Conservation (phyloP, 2,888 invertebrate genomes). For the Apamea anceps region DNA sequence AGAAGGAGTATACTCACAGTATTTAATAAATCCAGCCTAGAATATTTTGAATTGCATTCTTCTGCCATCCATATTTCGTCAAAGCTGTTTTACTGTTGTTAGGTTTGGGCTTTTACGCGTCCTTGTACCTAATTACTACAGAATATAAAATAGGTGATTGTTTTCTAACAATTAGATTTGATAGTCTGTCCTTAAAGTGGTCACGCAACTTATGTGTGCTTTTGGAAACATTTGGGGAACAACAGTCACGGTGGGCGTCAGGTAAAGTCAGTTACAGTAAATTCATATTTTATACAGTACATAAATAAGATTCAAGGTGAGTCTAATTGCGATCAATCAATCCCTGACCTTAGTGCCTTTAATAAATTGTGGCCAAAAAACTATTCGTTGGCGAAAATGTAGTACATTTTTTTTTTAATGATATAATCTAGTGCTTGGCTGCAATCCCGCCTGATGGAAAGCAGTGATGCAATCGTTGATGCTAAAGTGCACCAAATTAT, state of each 20-base stretch:
- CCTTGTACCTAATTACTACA: not conserved
- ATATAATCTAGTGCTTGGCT: too few species aligned
- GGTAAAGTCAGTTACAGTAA: not conserved
- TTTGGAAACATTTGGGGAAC: not conserved
- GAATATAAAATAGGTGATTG: not conserved
- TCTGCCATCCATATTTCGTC: not conserved
- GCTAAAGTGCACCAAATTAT: too few species aligned
- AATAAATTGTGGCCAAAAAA: slow-evolving; percentile 6
- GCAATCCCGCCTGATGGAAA: too few species aligned
- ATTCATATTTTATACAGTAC: not conserved
- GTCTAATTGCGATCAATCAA: slow-evolving; percentile 10
- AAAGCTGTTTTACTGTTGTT: not conserved
- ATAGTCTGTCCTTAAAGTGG: slow-evolving; percentile 9
- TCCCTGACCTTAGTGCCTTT: not conserved
- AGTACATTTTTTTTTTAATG: too few species aligned
- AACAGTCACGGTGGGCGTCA: not conserved
- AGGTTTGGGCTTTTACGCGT: not conserved
- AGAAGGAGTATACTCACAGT: not conserved
- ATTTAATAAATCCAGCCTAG: not conserved
- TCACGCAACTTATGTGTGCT: slow-evolving; percentile 13
- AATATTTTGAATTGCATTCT: not conserved
- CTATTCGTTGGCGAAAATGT: slow-evolving; percentile 29
- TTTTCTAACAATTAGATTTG: not conserved
- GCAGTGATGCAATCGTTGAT: too few species aligned
- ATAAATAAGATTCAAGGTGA: slow-evolving; percentile 16